phyloP scores from a whole-genome alignment of 2,888 invertebrate species.

The Urechis unicinctus region DNA sequence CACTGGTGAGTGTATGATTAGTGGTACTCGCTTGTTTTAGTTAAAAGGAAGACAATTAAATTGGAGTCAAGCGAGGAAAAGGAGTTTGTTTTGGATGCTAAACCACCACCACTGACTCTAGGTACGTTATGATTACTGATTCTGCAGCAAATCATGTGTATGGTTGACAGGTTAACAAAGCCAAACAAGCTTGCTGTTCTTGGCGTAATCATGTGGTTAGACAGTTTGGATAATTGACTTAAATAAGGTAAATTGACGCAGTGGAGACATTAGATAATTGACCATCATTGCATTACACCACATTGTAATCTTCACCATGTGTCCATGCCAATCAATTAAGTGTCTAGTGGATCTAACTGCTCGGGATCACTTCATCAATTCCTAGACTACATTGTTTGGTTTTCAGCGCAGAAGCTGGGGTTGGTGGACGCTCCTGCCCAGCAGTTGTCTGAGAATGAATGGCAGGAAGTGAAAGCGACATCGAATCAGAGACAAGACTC shows the following conservation, averaged over 20 bases:
- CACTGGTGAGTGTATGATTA: no score
- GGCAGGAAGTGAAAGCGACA: conserved; percentile 38
- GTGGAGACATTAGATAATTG: background rate
- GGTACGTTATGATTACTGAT: conserved; percentile 27
- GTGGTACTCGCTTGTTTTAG: no score
- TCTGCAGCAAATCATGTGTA: no score
- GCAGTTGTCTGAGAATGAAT: conserved; percentile 40
- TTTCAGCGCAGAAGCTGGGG: conserved; percentile 44
- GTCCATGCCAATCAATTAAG: no score
- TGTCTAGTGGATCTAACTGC: no score
- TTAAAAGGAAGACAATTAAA: no score
- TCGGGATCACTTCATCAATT: no score
- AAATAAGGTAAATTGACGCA: background rate
- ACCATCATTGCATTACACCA: background rate
- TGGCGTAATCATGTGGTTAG: no score
- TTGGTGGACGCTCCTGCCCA: conserved; percentile 37
- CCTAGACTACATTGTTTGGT: background rate
- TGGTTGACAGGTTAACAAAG: no score
- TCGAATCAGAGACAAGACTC: conserved; percentile 47
- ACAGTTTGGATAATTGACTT: no score
- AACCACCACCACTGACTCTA: conserved; percentile 37
- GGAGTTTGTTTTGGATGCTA: conserved; percentile 43
- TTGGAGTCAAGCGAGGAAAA: conserved; percentile 19
- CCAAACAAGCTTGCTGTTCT: no score
- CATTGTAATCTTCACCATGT: no score